Evolutionary conservation across 2,888 invertebrate species (phyloP).

Genomic region (Leptopilina drosophilae): DNA sequence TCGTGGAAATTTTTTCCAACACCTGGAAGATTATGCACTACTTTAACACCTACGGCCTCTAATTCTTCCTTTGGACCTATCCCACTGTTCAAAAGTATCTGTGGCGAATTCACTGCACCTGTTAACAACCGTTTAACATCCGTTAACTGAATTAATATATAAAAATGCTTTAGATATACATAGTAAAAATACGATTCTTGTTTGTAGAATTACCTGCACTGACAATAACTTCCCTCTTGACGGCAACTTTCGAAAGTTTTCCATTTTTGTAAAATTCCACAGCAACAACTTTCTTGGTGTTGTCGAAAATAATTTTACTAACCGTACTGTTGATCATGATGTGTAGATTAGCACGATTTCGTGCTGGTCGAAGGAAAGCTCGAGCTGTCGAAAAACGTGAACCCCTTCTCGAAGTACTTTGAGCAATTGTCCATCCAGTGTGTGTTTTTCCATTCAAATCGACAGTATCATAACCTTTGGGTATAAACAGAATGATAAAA

Average conservation of each 20-base stretch:
- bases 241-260: slow-evolving; percentile 79
- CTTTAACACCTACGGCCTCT: slow-evolving; percentile 80
- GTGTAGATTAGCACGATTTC: slow-evolving; percentile 86
- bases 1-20: slow-evolving; percentile 79
- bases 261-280: slow-evolving; percentile 83
- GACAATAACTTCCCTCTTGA: slow-evolving; percentile 84
- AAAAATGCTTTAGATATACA: no score
- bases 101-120: slow-evolving; percentile 95
- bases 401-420: slow-evolving; percentile 91
- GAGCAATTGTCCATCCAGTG: slow-evolving; percentile 91
- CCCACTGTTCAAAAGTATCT: slow-evolving; percentile 93
- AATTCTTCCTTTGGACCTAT: slow-evolving; percentile 88
- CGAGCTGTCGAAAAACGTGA: slow-evolving; percentile 89
- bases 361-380: slow-evolving; percentile 89
- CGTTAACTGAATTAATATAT: no score
- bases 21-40: slow-evolving; percentile 85
- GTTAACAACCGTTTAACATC: no score
- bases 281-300: slow-evolving; percentile 84
- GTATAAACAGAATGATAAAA: no score
- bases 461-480: slow-evolving; percentile 82
- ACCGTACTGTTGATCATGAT: slow-evolving; percentile 90
- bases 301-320: slow-evolving; percentile 85
- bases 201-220: slow-evolving; percentile 76
- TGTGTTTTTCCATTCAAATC: slow-evolving; percentile 87
- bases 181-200: no score